A percentile compares a stretch with the other conserved stretches of the same genome.
Conservation (phyloP, 2,888 invertebrate species). For the Caenorhabditis panamensis region DNA sequence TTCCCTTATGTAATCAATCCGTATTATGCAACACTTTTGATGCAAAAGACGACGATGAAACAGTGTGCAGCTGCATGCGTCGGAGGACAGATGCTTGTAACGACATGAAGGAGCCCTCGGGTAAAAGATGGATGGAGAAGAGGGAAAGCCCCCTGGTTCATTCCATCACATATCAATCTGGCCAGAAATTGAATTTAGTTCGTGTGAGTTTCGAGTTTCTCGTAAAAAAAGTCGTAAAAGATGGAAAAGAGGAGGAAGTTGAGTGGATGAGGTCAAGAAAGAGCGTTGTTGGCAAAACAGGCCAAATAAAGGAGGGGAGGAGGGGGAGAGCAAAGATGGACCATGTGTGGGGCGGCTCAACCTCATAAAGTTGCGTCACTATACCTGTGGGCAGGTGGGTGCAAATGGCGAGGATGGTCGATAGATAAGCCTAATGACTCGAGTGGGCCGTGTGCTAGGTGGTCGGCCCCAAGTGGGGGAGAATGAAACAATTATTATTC, state of each 20-base stretch:
- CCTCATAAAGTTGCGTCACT: constrained; percentile 56
- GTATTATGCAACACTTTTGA: constrained; percentile 62
- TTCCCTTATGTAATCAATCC: constrained; percentile 62
- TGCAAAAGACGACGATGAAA: constrained; percentile 22
- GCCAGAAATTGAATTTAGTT: constrained; percentile 45
- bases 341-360: constrained; percentile 38
- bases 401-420: constrained; percentile 25
- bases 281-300: constrained; percentile 47
- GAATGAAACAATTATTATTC: constrained; percentile 39
- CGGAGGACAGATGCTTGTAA: constrained; percentile 52
- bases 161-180: constrained; percentile 60
- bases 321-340: constrained; percentile 34
- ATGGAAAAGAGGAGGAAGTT: constrained; percentile 19
- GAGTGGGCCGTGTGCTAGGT: background rate
- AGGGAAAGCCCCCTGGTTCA: constrained; percentile 13
- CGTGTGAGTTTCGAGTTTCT: constrained; percentile 27
- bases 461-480: constrained; percentile 12
- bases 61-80: constrained; percentile 46
- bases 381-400: constrained; percentile 55
- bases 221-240: constrained; percentile 13
- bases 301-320: background rate
- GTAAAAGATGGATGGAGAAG: constrained; percentile 16
- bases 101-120: constrained; percentile 47
- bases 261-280: constrained; percentile 40
- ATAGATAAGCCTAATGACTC: constrained; percentile 52